A percentile compares a stretch with the other conserved stretches of the same genome.
phyloP scores from a whole-genome alignment of 2,113 vertebrate genomes.

The Psittacara wagleri region DNA sequence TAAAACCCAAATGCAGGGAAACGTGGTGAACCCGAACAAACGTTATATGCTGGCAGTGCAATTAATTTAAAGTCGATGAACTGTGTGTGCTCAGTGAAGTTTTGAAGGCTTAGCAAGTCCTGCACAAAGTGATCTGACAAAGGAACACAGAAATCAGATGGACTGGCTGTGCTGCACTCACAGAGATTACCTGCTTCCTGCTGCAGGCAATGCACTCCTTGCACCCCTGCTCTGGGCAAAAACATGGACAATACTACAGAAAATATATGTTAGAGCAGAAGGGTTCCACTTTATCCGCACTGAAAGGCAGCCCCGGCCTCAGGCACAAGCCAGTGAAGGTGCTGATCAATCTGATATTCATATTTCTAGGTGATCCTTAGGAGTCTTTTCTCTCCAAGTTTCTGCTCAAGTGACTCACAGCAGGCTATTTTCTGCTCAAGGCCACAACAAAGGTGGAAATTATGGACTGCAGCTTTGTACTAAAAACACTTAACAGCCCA shows the following conservation, averaged over 20 bases:
- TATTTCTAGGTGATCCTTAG: not conserved
- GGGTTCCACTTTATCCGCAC: not conserved
- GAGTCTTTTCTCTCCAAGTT: not conserved
- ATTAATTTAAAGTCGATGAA: not conserved
- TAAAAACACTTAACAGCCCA: not conserved
- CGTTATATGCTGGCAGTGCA: not conserved
- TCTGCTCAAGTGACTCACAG: not conserved
- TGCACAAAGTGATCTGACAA: not conserved
- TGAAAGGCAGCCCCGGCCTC: not conserved
- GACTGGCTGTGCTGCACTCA: not conserved
- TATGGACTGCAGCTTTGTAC: not conserved
- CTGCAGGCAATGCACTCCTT: not conserved
- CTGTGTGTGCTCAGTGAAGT: not conserved
- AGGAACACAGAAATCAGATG: fast-evolving
- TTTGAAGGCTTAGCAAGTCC: not conserved
- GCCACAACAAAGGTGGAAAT: not conserved
- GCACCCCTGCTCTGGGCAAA: not conserved
- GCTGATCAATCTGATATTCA: not conserved
- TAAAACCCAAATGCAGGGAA: not conserved
- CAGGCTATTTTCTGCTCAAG: not conserved
- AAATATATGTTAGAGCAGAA: not conserved
- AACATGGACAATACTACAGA: not conserved
- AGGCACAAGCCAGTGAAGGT: not conserved
- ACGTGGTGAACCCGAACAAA: fast-evolving
- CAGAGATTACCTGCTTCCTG: not conserved